phyloP scores from a whole-genome alignment of 2,113 vertebrate genomes.

The Morone saxatilis region DNA sequence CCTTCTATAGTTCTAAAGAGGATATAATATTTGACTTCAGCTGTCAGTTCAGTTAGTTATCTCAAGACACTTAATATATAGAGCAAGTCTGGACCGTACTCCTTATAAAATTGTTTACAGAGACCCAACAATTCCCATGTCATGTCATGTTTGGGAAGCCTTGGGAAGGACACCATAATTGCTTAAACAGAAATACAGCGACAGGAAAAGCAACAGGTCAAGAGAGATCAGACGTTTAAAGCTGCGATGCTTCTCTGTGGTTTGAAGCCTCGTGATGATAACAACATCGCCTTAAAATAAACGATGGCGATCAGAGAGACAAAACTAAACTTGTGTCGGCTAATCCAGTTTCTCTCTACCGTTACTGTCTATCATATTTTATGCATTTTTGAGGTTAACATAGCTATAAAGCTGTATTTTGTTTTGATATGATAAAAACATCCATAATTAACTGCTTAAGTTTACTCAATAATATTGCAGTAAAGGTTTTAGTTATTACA shows the following conservation, averaged over 20 bases:
- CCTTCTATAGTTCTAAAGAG: background rate
- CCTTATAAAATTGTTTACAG: too few relatives aligned
- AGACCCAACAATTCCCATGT: too few relatives aligned
- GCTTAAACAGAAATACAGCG: constrained; percentile 7
- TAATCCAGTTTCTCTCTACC: too few relatives aligned
- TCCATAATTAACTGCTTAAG: background rate
- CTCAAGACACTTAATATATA: too few relatives aligned
- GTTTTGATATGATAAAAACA: background rate
- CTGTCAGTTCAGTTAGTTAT: background rate
- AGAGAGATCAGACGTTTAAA: constrained; percentile 22
- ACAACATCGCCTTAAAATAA: constrained; percentile 44
- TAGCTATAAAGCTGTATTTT: background rate
- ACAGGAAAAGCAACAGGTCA: constrained; percentile 37
- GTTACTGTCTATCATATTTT: background rate
- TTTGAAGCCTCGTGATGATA: constrained; percentile 6
- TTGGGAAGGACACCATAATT: background rate
- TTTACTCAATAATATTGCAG: background rate
- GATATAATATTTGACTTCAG: background rate
- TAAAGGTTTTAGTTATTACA: background rate
- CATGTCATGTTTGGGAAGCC: background rate
- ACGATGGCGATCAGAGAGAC: constrained; percentile 14
- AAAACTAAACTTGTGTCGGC: background rate
- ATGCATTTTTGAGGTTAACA: background rate
- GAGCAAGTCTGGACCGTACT: too few relatives aligned
- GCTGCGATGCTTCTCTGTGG: background rate